Base-by-base conservation (phyloP, 2,888 invertebrate species). In the Plagodis pulveraria region DNA sequence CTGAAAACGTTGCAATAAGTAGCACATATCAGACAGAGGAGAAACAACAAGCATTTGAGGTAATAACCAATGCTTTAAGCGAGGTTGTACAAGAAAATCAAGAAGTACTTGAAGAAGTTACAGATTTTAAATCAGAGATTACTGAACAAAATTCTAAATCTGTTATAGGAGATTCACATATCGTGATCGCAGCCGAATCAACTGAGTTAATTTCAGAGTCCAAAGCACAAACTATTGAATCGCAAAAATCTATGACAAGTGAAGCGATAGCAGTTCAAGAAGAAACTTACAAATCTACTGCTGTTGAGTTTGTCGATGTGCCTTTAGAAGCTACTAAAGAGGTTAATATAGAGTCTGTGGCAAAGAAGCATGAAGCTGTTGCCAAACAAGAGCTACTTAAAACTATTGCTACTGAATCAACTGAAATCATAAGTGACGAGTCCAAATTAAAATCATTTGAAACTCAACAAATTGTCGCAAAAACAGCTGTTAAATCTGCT, bases 1-100 rank as follows among this genome's bases (percentile, higher is more conserved):
- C 51, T 36, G 63, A 67, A 63, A 67, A 50, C 7, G 56, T 56
- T 22, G 43, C 52, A 12, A 45, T 61, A 6, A 56, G 33, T n/a
- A 49, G 51, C 6, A 38, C 52, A 4, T 43, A 42, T 58, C 67
- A 51, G n/a, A 41, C 2, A 42, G 46, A 49, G 33, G 59, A 65
- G 0, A 66, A 66, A 41, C 66, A 77, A 33, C 73, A 80, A 57
- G 80, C 75, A 48, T 74, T 73, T 47, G 78, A 82, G 61, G 74
- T 80, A 68, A 70, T 73, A 0, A 76, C 77, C 10, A 68, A 73
- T 10, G 77, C 76, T 5, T 46, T 71, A 12, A 74, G 80, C 67
- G 64, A 65, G 43, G 54, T 52, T n/a, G 55, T 70, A 11, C 49
- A 76, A 45, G 73, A 78, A 57, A 69, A 74, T 34, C 57, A 71